Evolutionary conservation across 2,797 vertebrate genomes (phyloP).

Genomic region (Microcaecilia unicolor): DNA sequence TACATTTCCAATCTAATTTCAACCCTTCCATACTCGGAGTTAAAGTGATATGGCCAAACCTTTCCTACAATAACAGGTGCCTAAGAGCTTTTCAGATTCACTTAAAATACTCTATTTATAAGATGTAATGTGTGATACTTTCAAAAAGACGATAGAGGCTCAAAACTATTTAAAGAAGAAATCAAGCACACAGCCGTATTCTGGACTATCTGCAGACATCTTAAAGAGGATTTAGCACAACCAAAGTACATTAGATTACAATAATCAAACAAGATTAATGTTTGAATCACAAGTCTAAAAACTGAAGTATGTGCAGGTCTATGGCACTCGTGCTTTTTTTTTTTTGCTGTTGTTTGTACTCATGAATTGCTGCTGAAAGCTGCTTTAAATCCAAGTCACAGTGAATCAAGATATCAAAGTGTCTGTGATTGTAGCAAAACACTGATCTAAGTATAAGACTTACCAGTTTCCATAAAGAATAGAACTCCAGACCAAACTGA

Average conservation of each 20-base stretch:
- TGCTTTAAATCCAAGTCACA: conserved; percentile 22
- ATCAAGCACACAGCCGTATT: too few relatives aligned
- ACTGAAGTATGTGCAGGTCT: neutral
- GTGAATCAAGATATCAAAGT: neutral
- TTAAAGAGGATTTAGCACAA: too few relatives aligned
- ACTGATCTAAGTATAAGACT: conserved; percentile 8
- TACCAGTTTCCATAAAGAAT: conserved; percentile 10
- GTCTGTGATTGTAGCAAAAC: conserved; percentile 6
- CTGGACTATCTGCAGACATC: too few relatives aligned
- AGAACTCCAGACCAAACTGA: neutral
- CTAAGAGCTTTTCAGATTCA: conserved; percentile 2
- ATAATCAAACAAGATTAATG: too few relatives aligned
- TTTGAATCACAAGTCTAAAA: too few relatives aligned
- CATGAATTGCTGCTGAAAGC: neutral
- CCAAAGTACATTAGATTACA: too few relatives aligned
- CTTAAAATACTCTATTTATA: conserved; percentile 1
- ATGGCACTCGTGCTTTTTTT: conserved; percentile 4
- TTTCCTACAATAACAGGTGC: neutral
- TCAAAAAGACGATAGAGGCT: too few relatives aligned
- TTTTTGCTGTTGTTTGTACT: conserved; percentile 13
- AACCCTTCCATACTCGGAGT: neutral
- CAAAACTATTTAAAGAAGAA: too few relatives aligned
- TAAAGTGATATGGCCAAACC: neutral
- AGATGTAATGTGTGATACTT: neutral
- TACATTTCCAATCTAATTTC: neutral